Evolutionary conservation across 2,113 vertebrate species (phyloP).

Genomic region (Gobio gobio): DNA sequence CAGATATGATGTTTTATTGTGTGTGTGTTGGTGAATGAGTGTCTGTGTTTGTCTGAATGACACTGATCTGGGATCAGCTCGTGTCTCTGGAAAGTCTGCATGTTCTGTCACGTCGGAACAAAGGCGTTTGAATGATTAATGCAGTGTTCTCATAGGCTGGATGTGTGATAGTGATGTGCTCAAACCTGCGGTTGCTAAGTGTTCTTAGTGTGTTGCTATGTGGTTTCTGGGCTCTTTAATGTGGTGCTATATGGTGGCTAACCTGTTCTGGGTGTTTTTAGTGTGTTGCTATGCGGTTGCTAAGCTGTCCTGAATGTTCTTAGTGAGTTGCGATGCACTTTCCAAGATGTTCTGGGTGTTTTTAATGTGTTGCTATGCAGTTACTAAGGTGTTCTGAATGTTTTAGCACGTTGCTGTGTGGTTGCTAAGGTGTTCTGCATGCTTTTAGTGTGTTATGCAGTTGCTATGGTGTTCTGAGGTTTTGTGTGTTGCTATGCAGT

Average conservation of each 20-base stretch:
- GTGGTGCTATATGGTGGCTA: background rate
- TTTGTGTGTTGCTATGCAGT: no score
- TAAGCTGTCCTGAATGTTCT: background rate
- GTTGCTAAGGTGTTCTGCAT: background rate
- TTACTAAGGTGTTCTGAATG: background rate
- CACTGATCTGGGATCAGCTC: constrained; percentile 11
- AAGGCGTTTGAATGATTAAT: background rate
- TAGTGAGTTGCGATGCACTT: background rate
- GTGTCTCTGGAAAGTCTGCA: constrained; percentile 9
- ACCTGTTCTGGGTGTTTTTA: background rate
- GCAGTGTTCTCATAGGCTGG: background rate
- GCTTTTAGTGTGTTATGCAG: no score
- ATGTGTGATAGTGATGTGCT: background rate
- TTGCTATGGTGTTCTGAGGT: no score
- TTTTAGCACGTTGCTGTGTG: background rate
- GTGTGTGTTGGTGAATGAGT: no score
- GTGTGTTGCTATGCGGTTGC: background rate
- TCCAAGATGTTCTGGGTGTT: background rate
- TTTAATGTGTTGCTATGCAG: background rate
- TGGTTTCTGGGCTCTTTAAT: background rate
- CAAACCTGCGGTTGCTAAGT: background rate
- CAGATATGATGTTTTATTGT: background rate
- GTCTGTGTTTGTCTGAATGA: background rate
- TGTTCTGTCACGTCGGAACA: background rate
- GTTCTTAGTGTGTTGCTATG: background rate